Evolutionary conservation across 2,888 invertebrate genomes (phyloP).

Genomic region (Leptarthrus brevirostris): DNA sequence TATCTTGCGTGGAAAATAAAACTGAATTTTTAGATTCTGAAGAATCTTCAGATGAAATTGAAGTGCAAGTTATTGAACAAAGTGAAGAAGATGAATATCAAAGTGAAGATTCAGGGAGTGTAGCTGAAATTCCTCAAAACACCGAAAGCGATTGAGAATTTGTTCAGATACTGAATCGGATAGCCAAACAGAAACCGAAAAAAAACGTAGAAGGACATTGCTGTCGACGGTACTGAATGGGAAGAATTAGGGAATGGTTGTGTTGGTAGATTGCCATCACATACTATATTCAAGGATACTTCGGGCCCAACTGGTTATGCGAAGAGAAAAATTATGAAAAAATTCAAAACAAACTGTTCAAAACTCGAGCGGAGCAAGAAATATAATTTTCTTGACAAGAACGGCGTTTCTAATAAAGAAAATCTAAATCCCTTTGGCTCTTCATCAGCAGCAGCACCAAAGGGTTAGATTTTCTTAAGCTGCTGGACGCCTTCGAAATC

Average conservation of each 20-base stretch:
- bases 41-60: too few relatives aligned
- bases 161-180: conserved; percentile 38
- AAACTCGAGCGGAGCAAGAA: too few relatives aligned
- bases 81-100: conserved; percentile 8
- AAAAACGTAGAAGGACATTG: conserved; percentile 9
- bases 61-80: too few relatives aligned
- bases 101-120: conserved; percentile 36
- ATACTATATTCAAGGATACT: neutral
- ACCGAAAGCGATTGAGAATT: conserved; percentile 38
- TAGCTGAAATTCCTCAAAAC: conserved; percentile 19
- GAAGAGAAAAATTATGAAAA: too few relatives aligned
- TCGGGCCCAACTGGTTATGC: conserved; percentile 22
- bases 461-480: too few relatives aligned
- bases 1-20: neutral
- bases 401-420: too few relatives aligned
- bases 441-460: too few relatives aligned
- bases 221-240: conserved; percentile 36
- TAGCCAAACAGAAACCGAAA: conserved; percentile 16
- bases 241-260: conserved; percentile 2
- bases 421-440: too few relatives aligned
- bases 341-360: too few relatives aligned
- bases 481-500: too few relatives aligned
- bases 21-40: conserved; percentile 29
- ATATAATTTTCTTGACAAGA: too few relatives aligned
- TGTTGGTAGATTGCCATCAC: conserved; percentile 9